Percentiles rank a stretch among this genome's conserved stretches.
Evolutionary conservation across 53 echinoderm and acorn worm genomes (phyloP).

Genomic region (Hippasteria phrygiana): DNA sequence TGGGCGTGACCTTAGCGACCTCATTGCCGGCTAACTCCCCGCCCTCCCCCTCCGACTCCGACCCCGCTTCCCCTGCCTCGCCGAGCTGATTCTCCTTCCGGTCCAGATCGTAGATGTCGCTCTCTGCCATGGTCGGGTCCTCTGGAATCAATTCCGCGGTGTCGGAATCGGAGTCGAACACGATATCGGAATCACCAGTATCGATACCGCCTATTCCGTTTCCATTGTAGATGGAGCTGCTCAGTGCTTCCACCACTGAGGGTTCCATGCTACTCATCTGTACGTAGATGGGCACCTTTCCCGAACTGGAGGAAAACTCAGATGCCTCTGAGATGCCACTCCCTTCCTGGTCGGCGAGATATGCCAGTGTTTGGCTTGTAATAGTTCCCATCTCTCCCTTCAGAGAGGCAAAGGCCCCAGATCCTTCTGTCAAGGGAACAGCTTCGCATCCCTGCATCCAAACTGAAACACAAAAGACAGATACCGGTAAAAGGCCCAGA

Average conservation of each 20-base stretch:
- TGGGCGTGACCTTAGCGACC: conserved; percentile 28
- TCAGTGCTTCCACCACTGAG: conserved; percentile 30
- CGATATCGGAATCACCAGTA: conserved; percentile 39
- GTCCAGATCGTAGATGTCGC: conserved; percentile 39
- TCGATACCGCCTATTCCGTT: background rate
- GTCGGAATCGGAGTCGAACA: conserved; percentile 20
- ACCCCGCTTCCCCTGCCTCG: conserved; percentile 4
- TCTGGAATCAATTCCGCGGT: conserved; percentile 23
- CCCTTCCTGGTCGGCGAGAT: conserved; percentile 33
- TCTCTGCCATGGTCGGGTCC: conserved; percentile 22
- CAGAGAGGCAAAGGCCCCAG: background rate
- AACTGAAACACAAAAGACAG: conserved; percentile 1
- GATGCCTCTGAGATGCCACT: conserved; percentile 41
- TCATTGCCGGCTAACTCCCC: conserved; percentile 30
- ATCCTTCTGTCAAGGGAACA: background rate
- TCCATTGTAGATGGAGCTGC: conserved; percentile 9
- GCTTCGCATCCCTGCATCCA: conserved; percentile 11
- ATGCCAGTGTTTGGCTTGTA: background rate
- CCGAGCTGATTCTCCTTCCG: conserved; percentile 7
- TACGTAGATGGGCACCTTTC: background rate
- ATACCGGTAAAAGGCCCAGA: too few relatives aligned
- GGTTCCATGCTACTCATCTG: conserved; percentile 44
- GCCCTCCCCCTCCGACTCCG: background rate
- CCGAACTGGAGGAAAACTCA: conserved; percentile 47
- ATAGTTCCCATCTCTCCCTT: background rate